A percentile compares a stretch with the other conserved stretches of the same genome.
These are phyloP conservation scores for Nomada goodeniana DNA, from an alignment of 2,888 invertebrate species.

Conservation along the genomic window DNA sequence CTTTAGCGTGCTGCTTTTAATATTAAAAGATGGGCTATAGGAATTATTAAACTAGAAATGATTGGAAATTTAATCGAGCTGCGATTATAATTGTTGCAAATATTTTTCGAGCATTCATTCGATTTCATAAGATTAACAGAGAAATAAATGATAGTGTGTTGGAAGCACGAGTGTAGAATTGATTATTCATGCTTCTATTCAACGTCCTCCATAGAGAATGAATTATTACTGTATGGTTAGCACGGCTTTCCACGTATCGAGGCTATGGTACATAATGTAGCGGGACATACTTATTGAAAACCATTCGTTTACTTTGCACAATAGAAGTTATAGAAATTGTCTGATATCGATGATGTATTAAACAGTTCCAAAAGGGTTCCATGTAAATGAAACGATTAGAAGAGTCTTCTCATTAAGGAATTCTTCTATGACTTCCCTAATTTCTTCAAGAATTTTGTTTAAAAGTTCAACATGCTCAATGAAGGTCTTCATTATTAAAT, in stretches of 20 bases:
- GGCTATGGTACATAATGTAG: slow-evolving; percentile 20
- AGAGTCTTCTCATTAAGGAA: not conserved
- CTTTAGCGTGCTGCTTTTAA: slow-evolving; percentile 14
- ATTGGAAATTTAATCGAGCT: not conserved
- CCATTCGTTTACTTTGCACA: slow-evolving; percentile 30
- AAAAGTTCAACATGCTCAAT: slow-evolving; percentile 11
- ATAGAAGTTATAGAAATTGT: too few relatives aligned
- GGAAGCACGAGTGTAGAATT: not conserved
- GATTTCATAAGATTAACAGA: too few relatives aligned
- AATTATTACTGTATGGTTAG: slow-evolving; percentile 7
- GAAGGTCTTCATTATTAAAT: slow-evolving; percentile 44
- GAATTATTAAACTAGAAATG: not conserved
- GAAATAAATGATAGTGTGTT: too few relatives aligned
- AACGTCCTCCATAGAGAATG: slow-evolving; percentile 4
- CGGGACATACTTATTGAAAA: slow-evolving; percentile 14
- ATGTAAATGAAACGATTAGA: not conserved
- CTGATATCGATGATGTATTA: too few relatives aligned
- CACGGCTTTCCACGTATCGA: slow-evolving; percentile 30
- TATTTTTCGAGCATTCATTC: not conserved
- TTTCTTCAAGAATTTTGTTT: slow-evolving; percentile 10
- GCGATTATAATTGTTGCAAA: not conserved
- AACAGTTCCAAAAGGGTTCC: too few relatives aligned
- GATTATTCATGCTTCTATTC: slow-evolving; percentile 4
- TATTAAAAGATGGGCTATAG: not conserved
- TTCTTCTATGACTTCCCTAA: not conserved